These are phyloP conservation scores for Phymastichus coffea DNA, from an alignment of 1,140 invertebrate genomes.

Conservation along the genomic window DNA sequence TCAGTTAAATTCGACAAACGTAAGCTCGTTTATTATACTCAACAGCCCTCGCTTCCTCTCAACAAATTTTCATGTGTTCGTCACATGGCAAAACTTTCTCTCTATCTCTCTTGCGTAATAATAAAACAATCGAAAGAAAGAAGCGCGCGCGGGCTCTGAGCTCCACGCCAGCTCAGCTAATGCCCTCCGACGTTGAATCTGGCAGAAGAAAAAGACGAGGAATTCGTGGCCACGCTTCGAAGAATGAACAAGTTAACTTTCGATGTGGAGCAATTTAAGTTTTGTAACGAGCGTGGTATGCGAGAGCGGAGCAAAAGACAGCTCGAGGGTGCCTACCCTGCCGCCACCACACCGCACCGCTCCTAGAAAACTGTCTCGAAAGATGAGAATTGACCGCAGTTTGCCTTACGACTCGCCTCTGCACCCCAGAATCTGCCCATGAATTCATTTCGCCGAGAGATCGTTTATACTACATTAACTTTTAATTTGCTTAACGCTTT, in stretches of 20 bases:
- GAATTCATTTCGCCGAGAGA: slow-evolving; percentile 48
- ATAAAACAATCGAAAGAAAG: slow-evolving; percentile 5
- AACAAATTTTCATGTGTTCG: too few species aligned
- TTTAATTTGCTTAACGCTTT: slow-evolving; percentile 46
- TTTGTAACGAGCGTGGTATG: slow-evolving; percentile 40
- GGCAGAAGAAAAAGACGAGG: too few species aligned
- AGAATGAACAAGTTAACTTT: slow-evolving; percentile 44
- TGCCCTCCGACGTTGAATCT: neutral
- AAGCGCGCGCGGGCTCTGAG: neutral
- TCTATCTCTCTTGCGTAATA: neutral
- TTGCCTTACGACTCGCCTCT: slow-evolving; percentile 7
- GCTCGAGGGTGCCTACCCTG: slow-evolving; percentile 6
- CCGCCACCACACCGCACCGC: too few species aligned
- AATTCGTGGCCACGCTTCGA: too few species aligned
- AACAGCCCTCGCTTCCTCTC: too few species aligned
- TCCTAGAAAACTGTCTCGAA: neutral
- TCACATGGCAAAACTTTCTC: too few species aligned
- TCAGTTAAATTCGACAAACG: neutral
- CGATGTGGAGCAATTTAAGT: slow-evolving; percentile 47
- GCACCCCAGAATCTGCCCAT: slow-evolving; percentile 36
- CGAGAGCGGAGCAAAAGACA: slow-evolving; percentile 24
- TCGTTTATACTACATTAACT: slow-evolving; percentile 49
- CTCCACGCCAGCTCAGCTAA: too few species aligned
- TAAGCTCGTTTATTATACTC: neutral
- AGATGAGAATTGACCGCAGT: slow-evolving; percentile 36